Conservation (phyloP, 2,113 vertebrate genomes). For the Conger conger region DNA sequence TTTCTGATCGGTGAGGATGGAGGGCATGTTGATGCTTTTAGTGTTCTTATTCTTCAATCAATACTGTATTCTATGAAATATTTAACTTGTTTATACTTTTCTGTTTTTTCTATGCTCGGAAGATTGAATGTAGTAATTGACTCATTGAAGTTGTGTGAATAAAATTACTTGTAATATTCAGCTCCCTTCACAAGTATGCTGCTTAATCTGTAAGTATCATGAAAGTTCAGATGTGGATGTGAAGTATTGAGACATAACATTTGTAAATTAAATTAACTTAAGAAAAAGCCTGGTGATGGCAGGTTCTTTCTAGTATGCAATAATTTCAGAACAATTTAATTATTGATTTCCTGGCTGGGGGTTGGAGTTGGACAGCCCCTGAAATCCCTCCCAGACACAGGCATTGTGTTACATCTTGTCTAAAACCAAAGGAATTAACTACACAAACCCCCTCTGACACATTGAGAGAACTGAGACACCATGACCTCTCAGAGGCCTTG, state of each 20-base stretch:
- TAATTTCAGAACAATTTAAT: no score
- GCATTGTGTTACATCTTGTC: no score
- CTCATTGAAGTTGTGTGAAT: conserved; percentile 14
- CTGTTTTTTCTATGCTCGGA: conserved; percentile 5
- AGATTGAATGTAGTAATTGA: conserved; percentile 23
- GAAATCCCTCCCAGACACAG: no score
- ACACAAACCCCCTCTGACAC: no score
- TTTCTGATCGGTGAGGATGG: not conserved
- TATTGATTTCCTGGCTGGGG: no score
- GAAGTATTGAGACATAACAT: not conserved
- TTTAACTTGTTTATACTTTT: conserved; percentile 3
- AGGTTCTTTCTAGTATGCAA: no score
- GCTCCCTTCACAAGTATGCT: not conserved
- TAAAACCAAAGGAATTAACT: no score
- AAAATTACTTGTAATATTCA: not conserved
- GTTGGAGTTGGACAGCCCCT: no score
- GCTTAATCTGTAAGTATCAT: not conserved
- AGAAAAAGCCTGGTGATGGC: not conserved
- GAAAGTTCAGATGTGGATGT: not conserved
- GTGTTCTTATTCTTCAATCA: not conserved
- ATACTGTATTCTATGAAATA: no score
- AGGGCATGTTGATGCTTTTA: not conserved
- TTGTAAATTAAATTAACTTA: not conserved
- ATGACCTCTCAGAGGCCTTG: no score
- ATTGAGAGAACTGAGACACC: no score